phyloP scores from a whole-genome alignment of 2,888 invertebrate genomes.

The Meghimatium bilineatum region DNA sequence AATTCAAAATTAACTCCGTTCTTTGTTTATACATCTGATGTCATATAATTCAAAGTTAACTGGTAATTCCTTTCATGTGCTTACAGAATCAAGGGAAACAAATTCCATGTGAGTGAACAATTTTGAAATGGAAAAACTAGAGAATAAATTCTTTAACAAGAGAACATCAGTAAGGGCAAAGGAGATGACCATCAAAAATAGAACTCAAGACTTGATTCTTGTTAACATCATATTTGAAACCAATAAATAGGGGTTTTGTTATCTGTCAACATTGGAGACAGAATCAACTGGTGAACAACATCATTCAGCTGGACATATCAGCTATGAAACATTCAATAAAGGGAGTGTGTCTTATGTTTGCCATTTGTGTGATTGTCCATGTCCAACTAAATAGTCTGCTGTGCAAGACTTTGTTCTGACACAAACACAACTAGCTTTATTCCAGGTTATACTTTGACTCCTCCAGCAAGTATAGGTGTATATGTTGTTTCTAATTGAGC shows the following conservation, averaged over 20 bases:
- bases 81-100: conserved; percentile 9
- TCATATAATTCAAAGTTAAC: background rate
- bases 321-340: background rate
- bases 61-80: conserved; percentile 16
- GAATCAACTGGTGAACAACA: background rate
- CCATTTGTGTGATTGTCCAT: background rate
- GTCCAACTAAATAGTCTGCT: background rate
- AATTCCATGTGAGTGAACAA: conserved; percentile 10
- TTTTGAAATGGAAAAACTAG: conserved; percentile 7
- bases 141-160: background rate
- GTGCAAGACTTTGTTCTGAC: background rate
- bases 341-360: background rate
- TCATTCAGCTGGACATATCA: background rate
- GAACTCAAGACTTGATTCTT: background rate
- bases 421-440: background rate
- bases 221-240: background rate
- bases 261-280: background rate
- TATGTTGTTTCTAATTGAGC: too few relatives aligned
- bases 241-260: background rate
- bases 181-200: background rate
- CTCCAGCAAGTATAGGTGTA: too few relatives aligned
- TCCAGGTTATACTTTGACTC: too few relatives aligned
- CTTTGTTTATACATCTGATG: background rate
- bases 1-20: too few relatives aligned
- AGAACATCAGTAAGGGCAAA: conserved; percentile 11